Evolutionary conservation across 2,888 invertebrate genomes (phyloP), one percentile per base, ranked within the genome.

Genomic region (Chymomyza amoena): DNA sequence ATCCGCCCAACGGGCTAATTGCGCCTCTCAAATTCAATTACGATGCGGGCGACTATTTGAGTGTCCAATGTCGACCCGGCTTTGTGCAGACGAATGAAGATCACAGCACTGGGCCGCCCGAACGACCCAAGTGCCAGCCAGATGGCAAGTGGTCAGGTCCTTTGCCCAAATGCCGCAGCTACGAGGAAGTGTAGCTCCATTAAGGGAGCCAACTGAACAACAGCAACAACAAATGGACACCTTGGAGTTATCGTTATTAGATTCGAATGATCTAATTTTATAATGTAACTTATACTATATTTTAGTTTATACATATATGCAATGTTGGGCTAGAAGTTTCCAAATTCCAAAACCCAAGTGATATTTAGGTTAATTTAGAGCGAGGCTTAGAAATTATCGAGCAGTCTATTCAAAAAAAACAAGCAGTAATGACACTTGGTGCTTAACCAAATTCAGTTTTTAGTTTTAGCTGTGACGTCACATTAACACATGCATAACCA

Each of bases 21-120:
- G 94, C 94, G 2, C 95, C 95, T 25, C 93, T 95, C 65, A 95
- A 95, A 89, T 95, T 95, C 91, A 93, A 94, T 90, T 95, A 95
- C 91, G 95, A 95, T 89, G 95, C 95, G 15, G 95, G 95, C 45
- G 95, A 95, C 88, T 94, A 94, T 78, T 92, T 95, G 77, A 94
- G 94, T 88, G 94, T 95, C 62, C 94, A 94, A 68, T 95, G 95
- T 87, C 93, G 94, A 68, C 94, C 94, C 7, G 95, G 95, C 52
- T 95, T 93, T 89, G 93, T 94, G 72, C 91, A 92, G 81, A 91
- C 89, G 72, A 90, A 90, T 71, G 86, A 90, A 68, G 90, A 89
- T 72, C 90, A 90, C 66, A 84, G 85, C 62, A 88, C 83, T 70
- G 93, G 93, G 69, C 93, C 93, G n/a, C 93, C 93, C 64, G 94